Percentiles rank a stretch among this genome's conserved stretches.
phyloP scores from a whole-genome alignment of 2,888 invertebrate genomes.

The Melanostoma scalare region DNA sequence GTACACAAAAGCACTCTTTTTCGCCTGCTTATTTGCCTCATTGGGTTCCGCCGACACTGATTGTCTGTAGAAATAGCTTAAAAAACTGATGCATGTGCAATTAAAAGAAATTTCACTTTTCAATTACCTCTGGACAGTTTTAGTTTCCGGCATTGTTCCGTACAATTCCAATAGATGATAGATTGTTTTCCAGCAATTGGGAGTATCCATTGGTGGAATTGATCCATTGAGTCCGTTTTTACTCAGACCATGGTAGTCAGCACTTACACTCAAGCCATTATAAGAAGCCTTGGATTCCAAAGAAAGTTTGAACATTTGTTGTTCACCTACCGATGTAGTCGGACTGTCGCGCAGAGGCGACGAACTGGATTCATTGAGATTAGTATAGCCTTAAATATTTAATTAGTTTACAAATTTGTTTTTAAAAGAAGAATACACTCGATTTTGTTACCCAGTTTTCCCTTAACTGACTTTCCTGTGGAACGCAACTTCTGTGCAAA shows the following conservation, averaged over 20 bases:
- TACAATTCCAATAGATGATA: conserved; percentile 95
- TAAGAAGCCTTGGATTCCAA: conserved; percentile 81
- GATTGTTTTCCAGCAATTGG: conserved; percentile 97
- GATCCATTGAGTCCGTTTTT: conserved; percentile 77
- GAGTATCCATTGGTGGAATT: conserved; percentile 81
- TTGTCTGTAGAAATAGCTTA: conserved; percentile 81
- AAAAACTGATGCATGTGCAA: conserved; percentile 70
- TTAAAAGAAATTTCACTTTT: conserved; percentile 71
- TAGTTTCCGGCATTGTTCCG: conserved; percentile 96
- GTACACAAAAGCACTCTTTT: conserved; percentile 84
- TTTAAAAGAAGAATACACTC: no score
- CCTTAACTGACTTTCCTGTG: conserved; percentile 92
- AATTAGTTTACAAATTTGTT: neutral
- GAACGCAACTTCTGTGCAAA: conserved; percentile 94
- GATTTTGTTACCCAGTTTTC: conserved; percentile 82
- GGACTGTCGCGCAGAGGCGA: conserved; percentile 87
- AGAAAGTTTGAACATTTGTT: conserved; percentile 79
- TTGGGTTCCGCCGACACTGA: conserved; percentile 88
- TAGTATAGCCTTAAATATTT: conserved; percentile 86
- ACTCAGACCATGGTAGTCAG: conserved; percentile 79
- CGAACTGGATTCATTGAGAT: conserved; percentile 88
- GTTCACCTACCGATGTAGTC: conserved; percentile 83
- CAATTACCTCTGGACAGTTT: conserved; percentile 87
- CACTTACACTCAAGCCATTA: conserved; percentile 80
- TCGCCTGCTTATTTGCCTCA: conserved; percentile 86